Evolutionary conservation across 2,113 vertebrate species (phyloP).

Genomic region (Tautogolabrus adspersus): DNA sequence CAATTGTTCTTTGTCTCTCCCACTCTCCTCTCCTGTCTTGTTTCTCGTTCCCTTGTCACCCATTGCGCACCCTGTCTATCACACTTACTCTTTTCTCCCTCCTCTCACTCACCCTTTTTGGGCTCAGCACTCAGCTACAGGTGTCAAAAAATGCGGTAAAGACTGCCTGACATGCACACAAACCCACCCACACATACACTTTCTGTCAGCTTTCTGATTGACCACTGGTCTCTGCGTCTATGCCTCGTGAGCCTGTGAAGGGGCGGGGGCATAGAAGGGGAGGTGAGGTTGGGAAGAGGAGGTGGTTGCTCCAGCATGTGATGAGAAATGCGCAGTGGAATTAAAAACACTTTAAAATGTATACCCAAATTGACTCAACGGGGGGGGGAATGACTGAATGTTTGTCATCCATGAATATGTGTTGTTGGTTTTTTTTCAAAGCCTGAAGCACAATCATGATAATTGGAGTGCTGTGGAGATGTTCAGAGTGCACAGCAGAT

Average conservation of each 20-base stretch:
- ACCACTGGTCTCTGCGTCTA: slow-evolving; percentile 33
- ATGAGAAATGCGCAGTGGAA: not conserved
- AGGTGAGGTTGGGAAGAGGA: not conserved
- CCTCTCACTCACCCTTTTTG: slow-evolving; percentile 1
- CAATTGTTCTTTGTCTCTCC: slow-evolving; percentile 1
- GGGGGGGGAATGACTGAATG: not conserved
- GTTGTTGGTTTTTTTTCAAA: not conserved
- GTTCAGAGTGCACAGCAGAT: not conserved
- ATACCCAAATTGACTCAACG: not conserved
- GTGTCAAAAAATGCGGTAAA: slow-evolving; percentile 40
- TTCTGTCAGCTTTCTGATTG: slow-evolving; percentile 16
- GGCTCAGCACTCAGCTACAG: slow-evolving; percentile 16
- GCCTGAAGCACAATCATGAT: not conserved
- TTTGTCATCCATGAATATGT: not conserved
- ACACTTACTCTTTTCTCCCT: slow-evolving; percentile 15
- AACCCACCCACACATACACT: not conserved
- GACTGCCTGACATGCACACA: not conserved
- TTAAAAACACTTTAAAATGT: slow-evolving; percentile 3
- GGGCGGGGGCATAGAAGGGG: not conserved
- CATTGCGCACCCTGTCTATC: slow-evolving; percentile 2
- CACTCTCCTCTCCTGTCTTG: not conserved
- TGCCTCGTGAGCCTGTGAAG: slow-evolving; percentile 62
- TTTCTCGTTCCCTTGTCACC: not conserved
- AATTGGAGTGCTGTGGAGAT: not conserved
- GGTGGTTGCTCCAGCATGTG: slow-evolving; percentile 40